Evolutionary conservation across 2,888 invertebrate species (phyloP), one percentile per base, ranked within the genome.

Genomic region (Luperina nickerlii): DNA sequence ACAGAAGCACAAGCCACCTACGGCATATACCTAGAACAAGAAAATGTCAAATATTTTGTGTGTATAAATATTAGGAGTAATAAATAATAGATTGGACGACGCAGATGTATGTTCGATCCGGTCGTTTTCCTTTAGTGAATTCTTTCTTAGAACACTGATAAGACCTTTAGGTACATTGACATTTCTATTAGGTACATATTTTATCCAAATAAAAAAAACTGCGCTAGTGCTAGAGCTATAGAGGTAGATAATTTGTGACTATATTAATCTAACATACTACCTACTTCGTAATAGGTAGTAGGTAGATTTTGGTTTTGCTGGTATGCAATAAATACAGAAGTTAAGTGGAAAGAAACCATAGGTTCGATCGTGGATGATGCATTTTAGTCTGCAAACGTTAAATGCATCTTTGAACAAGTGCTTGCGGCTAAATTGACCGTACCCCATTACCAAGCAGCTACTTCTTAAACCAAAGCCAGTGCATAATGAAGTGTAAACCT

Each of bases 401-500:
- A 82, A 15, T 27, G 13, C 27, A 68, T 76, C 67, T 57, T 38
- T 8, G 6, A 63, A 45, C 60, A 38, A 79, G 54, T 54, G 8
- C 48, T 51, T 63, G 67, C 11, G 42, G 68, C 71, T 68, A 57
- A 63, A 72, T 68, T 68, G 5, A 63, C 68, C 38, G 9, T 18
- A 68, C 51, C 5, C 7, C 15, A 74, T 77, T 70, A 67, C 24
- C 57, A 69, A 62, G 76, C 63, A 72, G 57, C 62, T 73, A 75
- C 51, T 60, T 45, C 62, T 60, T 20, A 65, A 65, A 83, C 74
- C 48, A 15, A 74, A 87, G 11, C 38, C n/a, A 78, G 67, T 87
- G 71, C 71, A 83, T 84, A 83, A 86, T 84, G 83, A 66, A 86
- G 76, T 83, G 71, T n/a, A 74, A 84, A 74, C 87, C 65, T 8